phyloP scores from a whole-genome alignment of 2,113 vertebrate genomes.

The Neoarius graeffei region DNA sequence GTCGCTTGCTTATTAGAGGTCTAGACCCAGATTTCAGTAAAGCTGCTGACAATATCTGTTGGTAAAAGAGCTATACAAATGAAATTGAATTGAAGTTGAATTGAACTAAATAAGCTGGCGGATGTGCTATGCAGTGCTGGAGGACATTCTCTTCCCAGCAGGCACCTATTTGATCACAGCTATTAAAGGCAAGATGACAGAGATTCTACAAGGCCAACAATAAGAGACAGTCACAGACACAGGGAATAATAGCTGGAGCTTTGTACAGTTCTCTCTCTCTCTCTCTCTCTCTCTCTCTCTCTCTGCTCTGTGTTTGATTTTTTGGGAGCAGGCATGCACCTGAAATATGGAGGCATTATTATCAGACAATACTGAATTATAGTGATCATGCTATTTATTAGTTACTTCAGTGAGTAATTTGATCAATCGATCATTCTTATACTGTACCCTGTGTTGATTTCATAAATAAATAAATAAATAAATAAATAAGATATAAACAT shows the following conservation, averaged over 20 bases:
- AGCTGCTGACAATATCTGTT: slow-evolving; percentile 25
- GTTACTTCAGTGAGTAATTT: background rate
- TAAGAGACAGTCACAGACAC: slow-evolving; percentile 39
- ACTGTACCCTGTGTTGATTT: too few relatives aligned
- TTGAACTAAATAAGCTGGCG: slow-evolving; percentile 28
- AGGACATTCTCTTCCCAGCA: slow-evolving; percentile 52
- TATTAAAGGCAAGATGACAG: slow-evolving; percentile 56
- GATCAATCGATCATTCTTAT: background rate
- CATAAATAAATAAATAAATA: too few relatives aligned
- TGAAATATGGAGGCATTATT: slow-evolving; percentile 17
- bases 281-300: slow-evolving; percentile 25
- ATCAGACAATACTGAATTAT: background rate
- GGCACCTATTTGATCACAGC: slow-evolving; percentile 59
- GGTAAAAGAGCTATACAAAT: slow-evolving; percentile 29
- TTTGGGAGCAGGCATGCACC: slow-evolving; percentile 23
- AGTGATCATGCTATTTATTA: background rate
- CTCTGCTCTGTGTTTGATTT: slow-evolving; percentile 37
- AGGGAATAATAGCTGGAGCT: slow-evolving; percentile 30
- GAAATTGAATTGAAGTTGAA: slow-evolving; percentile 30
- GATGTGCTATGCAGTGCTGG: slow-evolving; percentile 38
- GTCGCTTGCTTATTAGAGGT: slow-evolving; percentile 21
- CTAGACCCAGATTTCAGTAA: slow-evolving; percentile 18
- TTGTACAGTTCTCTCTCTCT: slow-evolving; percentile 23
- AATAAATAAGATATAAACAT: too few relatives aligned
- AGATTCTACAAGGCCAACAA: slow-evolving; percentile 51